phyloP scores from a whole-genome alignment of 1,140 invertebrate genomes.

The Thalassaphorura encarpata region DNA sequence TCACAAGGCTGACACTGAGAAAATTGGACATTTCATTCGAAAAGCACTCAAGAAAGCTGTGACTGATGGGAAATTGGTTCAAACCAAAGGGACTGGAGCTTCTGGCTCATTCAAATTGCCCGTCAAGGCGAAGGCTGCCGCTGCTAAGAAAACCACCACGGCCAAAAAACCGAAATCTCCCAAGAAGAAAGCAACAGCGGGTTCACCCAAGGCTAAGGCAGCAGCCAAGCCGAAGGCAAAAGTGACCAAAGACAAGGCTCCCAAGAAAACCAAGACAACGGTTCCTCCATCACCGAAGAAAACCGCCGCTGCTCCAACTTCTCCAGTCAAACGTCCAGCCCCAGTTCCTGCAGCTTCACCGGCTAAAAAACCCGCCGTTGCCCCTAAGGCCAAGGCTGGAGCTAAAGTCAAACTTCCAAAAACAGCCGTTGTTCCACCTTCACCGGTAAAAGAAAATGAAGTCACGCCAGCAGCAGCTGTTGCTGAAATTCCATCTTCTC shows the following conservation, averaged over 20 bases:
- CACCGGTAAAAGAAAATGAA: no score
- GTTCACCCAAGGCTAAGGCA: neutral
- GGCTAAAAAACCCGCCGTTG: neutral
- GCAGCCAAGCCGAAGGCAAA: neutral
- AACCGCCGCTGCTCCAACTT: neutral
- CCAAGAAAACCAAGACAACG: conserved; percentile 9
- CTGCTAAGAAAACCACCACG: neutral
- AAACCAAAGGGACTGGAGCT: conserved; percentile 36
- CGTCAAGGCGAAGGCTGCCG: conserved; percentile 22
- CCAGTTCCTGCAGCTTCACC: neutral
- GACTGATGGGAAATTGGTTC: conserved; percentile 29
- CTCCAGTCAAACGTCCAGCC: neutral
- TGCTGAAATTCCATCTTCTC: no score
- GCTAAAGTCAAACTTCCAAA: conserved; percentile 1
- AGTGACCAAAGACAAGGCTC: conserved; percentile 1
- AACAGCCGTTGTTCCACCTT: no score
- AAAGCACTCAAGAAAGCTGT: conserved; percentile 46
- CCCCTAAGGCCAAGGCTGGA: neutral
- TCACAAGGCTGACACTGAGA: conserved; percentile 37
- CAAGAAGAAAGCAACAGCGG: conserved; percentile 8
- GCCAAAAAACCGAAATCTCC: conserved; percentile 3
- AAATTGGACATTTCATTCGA: conserved; percentile 34
- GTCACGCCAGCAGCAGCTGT: no score
- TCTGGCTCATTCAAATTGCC: conserved; percentile 34
- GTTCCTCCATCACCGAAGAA: neutral